Evolutionary conservation across 2,888 invertebrate species (phyloP).

Genomic region (Lasioglossum lativentre): DNA sequence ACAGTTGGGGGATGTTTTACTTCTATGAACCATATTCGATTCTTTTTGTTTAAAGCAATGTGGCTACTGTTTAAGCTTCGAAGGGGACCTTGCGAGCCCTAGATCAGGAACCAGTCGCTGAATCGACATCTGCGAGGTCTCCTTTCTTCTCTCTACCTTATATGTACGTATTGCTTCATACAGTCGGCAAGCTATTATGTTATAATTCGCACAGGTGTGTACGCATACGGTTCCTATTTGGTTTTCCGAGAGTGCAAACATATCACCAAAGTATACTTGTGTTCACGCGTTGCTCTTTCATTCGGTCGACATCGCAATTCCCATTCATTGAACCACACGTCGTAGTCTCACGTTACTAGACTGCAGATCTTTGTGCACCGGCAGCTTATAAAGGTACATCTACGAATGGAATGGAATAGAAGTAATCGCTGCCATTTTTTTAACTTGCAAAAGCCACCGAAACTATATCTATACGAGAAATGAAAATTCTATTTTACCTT

Average conservation of each 20-base stretch:
- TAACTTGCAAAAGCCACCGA: neutral
- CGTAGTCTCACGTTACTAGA: conserved; percentile 3
- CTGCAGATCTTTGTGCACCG: neutral
- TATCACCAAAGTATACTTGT: conserved; percentile 37
- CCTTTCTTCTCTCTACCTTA: conserved; percentile 19
- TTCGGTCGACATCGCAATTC: conserved; percentile 16
- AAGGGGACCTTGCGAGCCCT: neutral
- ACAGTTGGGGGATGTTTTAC: neutral
- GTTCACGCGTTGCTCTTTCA: conserved; percentile 22
- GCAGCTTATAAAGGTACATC: neutral
- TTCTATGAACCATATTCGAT: neutral
- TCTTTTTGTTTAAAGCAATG: neutral
- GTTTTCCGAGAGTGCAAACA: conserved; percentile 40
- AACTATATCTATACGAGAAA: neutral
- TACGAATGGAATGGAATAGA: neutral
- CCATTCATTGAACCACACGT: conserved; percentile 21
- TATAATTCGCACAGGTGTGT: conserved; percentile 21
- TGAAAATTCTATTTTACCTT: neutral
- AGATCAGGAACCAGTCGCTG: neutral
- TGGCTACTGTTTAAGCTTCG: neutral
- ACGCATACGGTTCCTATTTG: conserved; percentile 24
- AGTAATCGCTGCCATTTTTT: neutral
- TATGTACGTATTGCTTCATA: conserved; percentile 24
- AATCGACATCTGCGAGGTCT: conserved; percentile 1
- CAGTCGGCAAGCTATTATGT: conserved; percentile 21